These are phyloP conservation scores for Dicyrtomina minuta DNA, from an alignment of 2,888 invertebrate species.

Conservation along the genomic window DNA sequence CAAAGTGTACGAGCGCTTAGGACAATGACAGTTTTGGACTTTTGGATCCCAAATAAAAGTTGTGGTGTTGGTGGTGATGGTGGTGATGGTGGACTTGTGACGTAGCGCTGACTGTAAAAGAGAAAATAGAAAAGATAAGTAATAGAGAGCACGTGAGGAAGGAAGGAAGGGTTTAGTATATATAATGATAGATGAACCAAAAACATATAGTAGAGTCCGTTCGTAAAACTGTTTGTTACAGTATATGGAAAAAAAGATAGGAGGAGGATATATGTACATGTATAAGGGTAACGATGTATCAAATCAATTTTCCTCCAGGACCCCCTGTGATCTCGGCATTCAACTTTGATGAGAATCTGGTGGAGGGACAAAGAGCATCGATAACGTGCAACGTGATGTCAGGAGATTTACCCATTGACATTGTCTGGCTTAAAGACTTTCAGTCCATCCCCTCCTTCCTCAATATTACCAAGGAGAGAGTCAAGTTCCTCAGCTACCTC, in stretches of 20 bases:
- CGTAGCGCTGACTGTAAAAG: too few species aligned
- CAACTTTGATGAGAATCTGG: constrained; percentile 49
- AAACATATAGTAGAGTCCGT: too few species aligned
- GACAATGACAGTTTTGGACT: not conserved
- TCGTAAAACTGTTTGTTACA: too few species aligned
- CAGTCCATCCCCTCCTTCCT: constrained; percentile 38
- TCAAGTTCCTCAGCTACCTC: constrained; percentile 49
- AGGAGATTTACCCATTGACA: constrained; percentile 51
- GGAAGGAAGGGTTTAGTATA: too few species aligned
- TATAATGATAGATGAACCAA: too few species aligned
- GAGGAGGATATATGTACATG: too few species aligned
- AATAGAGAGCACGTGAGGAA: too few species aligned
- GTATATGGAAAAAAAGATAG: too few species aligned
- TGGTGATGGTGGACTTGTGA: not conserved
- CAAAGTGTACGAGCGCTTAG: too few species aligned
- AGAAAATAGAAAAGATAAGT: too few species aligned
- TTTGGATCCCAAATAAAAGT: not conserved
- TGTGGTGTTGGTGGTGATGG: not conserved
- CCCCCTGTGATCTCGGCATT: constrained; percentile 53
- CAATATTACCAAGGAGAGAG: constrained; percentile 43
- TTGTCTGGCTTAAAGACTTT: constrained; percentile 48
- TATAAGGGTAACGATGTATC: too few species aligned
- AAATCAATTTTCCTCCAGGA: constrained; percentile 35
- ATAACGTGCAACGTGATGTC: constrained; percentile 49
- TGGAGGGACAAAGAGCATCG: constrained; percentile 51